phyloP scores from a whole-genome alignment of 2,797 vertebrate species.

The Amphiprion clarkii region DNA sequence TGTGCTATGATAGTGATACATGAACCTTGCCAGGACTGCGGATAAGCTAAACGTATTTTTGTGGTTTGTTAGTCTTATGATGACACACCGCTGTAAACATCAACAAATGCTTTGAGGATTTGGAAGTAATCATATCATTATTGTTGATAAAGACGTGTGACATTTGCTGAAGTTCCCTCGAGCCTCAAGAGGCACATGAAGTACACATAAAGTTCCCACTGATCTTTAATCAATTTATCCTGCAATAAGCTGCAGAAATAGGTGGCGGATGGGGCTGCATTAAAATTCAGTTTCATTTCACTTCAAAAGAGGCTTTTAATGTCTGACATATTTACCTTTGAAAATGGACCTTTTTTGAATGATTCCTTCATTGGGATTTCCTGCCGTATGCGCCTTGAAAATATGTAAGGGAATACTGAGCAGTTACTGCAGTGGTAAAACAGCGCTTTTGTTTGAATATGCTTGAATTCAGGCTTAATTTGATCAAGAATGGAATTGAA shows the following conservation, averaged over 20 bases:
- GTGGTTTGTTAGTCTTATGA: constrained; percentile 61
- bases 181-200: constrained; percentile 57
- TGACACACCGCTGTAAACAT: constrained; percentile 75
- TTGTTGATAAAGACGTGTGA: constrained; percentile 76
- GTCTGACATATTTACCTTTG: constrained; percentile 70
- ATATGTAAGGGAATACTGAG: constrained; percentile 58
- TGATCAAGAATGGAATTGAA: constrained; percentile 3
- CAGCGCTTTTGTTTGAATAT: constrained; percentile 31
- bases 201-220: constrained; percentile 61
- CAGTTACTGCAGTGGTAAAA: constrained; percentile 14
- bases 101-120: constrained; percentile 71
- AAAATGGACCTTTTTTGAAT: constrained; percentile 66
- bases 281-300: constrained; percentile 74
- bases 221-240: constrained; percentile 77
- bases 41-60: constrained; percentile 68
- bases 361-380: constrained; percentile 55
- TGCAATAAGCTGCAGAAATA: constrained; percentile 65
- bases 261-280: constrained; percentile 59
- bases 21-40: constrained; percentile 59
- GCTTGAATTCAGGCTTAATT: constrained; percentile 28
- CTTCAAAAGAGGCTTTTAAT: constrained; percentile 74
- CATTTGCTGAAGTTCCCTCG: constrained; percentile 69
- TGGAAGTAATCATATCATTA: constrained; percentile 71
- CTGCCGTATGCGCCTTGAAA: constrained; percentile 32
- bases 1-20: constrained; percentile 43